Percentiles rank a stretch among this genome's conserved stretches.
Conservation (phyloP, 2,888 invertebrate genomes). For the Cancer borealis region DNA sequence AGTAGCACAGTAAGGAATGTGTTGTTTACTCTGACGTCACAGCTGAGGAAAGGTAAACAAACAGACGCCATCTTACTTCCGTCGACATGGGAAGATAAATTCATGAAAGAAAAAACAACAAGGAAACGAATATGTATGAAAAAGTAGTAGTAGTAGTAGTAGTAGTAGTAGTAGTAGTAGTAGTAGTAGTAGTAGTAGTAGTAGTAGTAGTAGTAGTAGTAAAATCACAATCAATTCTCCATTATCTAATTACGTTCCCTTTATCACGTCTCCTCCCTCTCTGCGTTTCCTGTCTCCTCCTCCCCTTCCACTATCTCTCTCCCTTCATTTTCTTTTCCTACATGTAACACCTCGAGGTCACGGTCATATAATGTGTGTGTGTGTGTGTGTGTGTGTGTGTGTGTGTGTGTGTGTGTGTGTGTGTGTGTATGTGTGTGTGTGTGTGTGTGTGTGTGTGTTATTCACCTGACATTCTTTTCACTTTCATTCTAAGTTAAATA, state of each 20-base stretch:
- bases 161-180: slow-evolving; percentile 32
- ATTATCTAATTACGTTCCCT: neutral
- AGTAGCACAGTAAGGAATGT: slow-evolving; percentile 2
- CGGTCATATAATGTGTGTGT: too few species aligned
- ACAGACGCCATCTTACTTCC: slow-evolving; percentile 22
- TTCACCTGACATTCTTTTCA: too few species aligned
- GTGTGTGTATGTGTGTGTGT: too few species aligned
- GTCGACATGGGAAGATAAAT: neutral
- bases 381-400: too few species aligned
- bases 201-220: neutral
- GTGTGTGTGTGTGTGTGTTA: too few species aligned
- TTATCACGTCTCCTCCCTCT: neutral
- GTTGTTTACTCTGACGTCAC: slow-evolving; percentile 37
- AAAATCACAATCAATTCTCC: neutral
- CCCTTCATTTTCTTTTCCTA: neutral
- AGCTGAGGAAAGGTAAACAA: slow-evolving; percentile 13
- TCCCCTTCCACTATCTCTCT: neutral
- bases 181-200: slow-evolving; percentile 27
- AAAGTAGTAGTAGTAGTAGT: neutral
- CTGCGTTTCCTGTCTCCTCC: neutral
- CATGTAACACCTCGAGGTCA: too few species aligned
- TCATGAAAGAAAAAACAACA: neutral
- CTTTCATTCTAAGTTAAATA: too few species aligned
- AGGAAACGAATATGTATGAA: neutral
- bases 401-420: too few species aligned